Evolutionary conservation across 2,888 invertebrate genomes (phyloP).

Genomic region (Sympetrum striolatum): DNA sequence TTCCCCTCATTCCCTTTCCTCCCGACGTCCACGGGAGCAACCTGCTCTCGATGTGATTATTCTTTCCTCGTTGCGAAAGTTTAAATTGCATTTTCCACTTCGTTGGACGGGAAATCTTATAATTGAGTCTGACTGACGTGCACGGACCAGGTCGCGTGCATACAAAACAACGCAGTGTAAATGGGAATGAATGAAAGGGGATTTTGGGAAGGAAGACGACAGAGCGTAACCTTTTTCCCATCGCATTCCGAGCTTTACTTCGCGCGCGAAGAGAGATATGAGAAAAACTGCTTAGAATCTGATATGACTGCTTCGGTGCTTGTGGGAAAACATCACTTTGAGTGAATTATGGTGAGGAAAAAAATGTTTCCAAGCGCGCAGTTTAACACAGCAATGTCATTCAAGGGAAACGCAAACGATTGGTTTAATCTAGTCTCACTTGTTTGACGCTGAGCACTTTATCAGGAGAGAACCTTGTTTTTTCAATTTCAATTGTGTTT

Average conservation of each 20-base stretch:
- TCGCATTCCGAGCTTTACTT: background rate
- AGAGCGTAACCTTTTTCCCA: background rate
- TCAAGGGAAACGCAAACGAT: no score
- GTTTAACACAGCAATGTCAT: no score
- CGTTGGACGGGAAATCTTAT: constrained; percentile 32
- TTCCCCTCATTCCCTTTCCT: background rate
- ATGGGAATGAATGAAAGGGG: background rate
- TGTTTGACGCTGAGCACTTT: no score
- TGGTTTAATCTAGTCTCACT: no score
- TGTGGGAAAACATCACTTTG: background rate
- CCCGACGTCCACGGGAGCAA: background rate
- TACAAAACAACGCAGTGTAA: constrained; percentile 28
- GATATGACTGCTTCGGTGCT: background rate
- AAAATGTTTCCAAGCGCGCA: background rate
- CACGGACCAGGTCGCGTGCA: constrained; percentile 28
- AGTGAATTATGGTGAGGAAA: background rate
- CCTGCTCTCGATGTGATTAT: constrained; percentile 1
- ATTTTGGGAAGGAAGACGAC: background rate
- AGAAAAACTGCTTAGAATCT: background rate
- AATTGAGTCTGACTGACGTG: constrained; percentile 43
- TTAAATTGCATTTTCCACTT: constrained; percentile 45
- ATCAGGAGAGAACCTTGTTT: no score
- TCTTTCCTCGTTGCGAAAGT: constrained; percentile 27
- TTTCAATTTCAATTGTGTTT: no score
- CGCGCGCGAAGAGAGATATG: background rate